Evolutionary conservation across 2,113 vertebrate species (phyloP).

Genomic region (Okapia johnstoni): DNA sequence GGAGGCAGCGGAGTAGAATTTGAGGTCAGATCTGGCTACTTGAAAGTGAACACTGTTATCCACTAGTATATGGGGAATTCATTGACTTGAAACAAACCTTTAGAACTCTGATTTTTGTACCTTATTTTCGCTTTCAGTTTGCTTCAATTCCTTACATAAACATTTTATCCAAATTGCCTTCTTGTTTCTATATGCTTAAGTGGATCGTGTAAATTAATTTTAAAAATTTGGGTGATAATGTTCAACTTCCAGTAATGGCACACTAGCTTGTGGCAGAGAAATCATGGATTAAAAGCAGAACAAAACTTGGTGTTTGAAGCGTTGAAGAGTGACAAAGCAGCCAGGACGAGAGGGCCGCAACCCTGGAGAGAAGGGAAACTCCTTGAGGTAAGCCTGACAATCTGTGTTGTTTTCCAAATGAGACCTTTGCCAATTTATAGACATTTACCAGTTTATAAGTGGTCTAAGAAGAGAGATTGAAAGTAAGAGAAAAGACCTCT

Average conservation of each 20-base stretch:
- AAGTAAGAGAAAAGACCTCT: background rate
- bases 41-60: background rate
- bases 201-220: background rate
- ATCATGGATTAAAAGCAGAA: background rate
- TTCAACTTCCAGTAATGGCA: background rate
- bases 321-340: background rate
- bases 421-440: background rate
- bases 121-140: background rate
- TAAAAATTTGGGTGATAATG: background rate
- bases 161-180: background rate
- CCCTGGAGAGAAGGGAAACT: background rate
- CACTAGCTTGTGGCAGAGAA: background rate
- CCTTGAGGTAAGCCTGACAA: background rate
- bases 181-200: background rate
- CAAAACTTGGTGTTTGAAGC: background rate
- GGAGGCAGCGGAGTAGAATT: background rate
- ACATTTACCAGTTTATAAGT: background rate
- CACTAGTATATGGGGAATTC: background rate
- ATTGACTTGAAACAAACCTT: background rate
- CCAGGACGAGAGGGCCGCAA: background rate
- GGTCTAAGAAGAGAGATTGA: background rate
- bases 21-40: background rate
- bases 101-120: background rate
- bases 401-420: background rate
- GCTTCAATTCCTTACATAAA: background rate